These are phyloP conservation scores for Gobionotothen gibberifrons DNA, from an alignment of 2,797 vertebrate species.

Conservation along the genomic window DNA sequence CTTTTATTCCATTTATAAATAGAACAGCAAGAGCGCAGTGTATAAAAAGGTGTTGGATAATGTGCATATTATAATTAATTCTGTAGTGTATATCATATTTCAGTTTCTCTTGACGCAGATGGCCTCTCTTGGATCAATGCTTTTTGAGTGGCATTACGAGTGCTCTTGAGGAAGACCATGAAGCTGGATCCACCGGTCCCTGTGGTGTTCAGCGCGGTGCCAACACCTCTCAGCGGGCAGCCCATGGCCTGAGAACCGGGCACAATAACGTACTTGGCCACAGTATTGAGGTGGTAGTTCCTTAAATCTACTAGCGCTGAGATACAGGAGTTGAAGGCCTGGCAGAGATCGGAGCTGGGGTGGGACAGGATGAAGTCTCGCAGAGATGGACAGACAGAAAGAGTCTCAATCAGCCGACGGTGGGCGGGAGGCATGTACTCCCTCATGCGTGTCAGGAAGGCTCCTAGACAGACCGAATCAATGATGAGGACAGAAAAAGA, in stretches of 20 bases:
- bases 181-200: slow-evolving; percentile 85
- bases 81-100: not conserved
- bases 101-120: slow-evolving; percentile 15
- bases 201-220: slow-evolving; percentile 52
- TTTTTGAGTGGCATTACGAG: slow-evolving; percentile 82
- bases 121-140: slow-evolving; percentile 52
- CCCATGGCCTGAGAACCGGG: slow-evolving; percentile 44
- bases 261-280: slow-evolving; percentile 82
- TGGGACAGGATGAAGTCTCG: slow-evolving; percentile 69
- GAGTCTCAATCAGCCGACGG: slow-evolving; percentile 82
- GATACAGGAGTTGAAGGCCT: slow-evolving; percentile 83
- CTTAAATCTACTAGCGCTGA: slow-evolving; percentile 78
- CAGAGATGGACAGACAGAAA: slow-evolving; percentile 75
- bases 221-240: slow-evolving; percentile 57
- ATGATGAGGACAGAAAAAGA: slow-evolving; percentile 32
- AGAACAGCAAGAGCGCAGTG: not conserved
- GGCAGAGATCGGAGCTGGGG: slow-evolving; percentile 51
- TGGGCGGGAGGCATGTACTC: slow-evolving; percentile 90
- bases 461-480: slow-evolving; percentile 74
- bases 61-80: not conserved
- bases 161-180: slow-evolving; percentile 85
- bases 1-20: slow-evolving; percentile 6
- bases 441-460: slow-evolving; percentile 89
- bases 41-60: not conserved
- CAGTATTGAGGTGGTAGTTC: slow-evolving; percentile 82